These are phyloP conservation scores for Rhagoletis pomonella DNA, from an alignment of 1,140 invertebrate genomes.

Conservation along the genomic window DNA sequence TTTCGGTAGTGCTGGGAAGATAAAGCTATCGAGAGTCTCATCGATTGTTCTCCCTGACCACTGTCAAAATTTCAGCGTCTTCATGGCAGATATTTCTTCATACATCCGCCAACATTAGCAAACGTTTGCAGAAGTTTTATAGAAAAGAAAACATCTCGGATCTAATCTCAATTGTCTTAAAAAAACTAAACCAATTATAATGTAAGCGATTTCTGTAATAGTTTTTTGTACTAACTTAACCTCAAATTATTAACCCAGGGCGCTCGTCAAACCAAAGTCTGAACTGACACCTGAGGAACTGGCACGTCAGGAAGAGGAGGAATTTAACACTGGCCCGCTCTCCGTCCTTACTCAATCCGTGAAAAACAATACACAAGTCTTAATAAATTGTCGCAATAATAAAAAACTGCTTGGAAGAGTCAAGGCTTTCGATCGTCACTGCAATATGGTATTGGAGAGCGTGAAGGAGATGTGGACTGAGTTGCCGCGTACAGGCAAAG, in stretches of 20 bases:
- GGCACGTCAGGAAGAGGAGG: slow-evolving; percentile 96
- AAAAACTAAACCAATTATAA: no score
- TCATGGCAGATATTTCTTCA: no score
- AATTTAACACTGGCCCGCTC: slow-evolving; percentile 98
- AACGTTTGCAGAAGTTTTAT: no score
- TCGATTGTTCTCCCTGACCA: no score
- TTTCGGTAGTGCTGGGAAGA: no score
- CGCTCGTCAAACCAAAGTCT: slow-evolving; percentile 87
- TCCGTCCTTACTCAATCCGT: slow-evolving; percentile 98
- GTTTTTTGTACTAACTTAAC: background rate
- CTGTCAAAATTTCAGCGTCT: no score
- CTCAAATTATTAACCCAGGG: slow-evolving; percentile 74
- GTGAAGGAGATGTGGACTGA: slow-evolving; percentile 99
- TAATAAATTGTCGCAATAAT: slow-evolving; percentile 93
- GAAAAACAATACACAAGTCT: slow-evolving; percentile 97
- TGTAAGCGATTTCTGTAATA: no score
- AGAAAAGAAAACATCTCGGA: no score
- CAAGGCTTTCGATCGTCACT: slow-evolving; percentile 99
- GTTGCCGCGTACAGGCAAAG: slow-evolving; percentile 96
- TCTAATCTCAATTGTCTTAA: no score
- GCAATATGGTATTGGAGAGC: slow-evolving; percentile 99
- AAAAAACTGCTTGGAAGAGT: slow-evolving; percentile 98
- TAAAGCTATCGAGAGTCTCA: no score
- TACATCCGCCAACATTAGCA: no score
- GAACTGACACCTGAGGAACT: slow-evolving; percentile 98